phyloP scores from a whole-genome alignment of 2,113 vertebrate species.

The Poeciliopsis occidentalis region DNA sequence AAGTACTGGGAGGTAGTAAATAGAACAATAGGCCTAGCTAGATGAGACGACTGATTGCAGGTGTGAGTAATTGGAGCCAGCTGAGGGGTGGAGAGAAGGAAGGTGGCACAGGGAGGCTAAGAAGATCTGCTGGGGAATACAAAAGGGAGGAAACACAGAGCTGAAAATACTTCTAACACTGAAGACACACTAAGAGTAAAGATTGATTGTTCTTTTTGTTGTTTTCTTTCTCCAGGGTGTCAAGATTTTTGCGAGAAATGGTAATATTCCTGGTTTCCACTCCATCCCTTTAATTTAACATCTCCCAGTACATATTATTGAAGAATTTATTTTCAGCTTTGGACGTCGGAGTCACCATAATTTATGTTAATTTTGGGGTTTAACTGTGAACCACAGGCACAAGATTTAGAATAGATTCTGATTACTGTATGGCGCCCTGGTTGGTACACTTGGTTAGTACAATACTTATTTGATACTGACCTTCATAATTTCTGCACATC shows the following conservation, averaged over 20 bases:
- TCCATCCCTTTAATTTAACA: not conserved
- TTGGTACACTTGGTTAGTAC: not conserved
- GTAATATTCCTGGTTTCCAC: not conserved
- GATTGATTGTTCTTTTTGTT: no score
- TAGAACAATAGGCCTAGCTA: no score
- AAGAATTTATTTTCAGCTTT: not conserved
- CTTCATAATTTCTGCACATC: not conserved
- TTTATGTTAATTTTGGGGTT: not conserved
- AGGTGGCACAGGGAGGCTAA: no score
- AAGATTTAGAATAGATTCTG: not conserved
- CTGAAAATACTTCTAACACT: no score
- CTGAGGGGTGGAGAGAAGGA: no score
- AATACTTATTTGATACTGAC: not conserved
- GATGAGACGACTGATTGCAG: no score
- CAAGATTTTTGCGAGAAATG: not conserved
- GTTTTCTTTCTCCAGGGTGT: not conserved
- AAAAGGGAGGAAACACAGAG: no score
- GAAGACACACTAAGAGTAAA: no score
- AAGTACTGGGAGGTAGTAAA: no score
- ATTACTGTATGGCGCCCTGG: not conserved
- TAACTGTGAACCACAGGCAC: not conserved
- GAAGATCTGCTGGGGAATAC: no score
- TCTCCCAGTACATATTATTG: not conserved
- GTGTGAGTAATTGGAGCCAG: no score
- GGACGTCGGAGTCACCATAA: not conserved